Evolutionary conservation across 2,113 vertebrate species (phyloP), one percentile per base, ranked within the genome.

Genomic region (Scartelaos histophorus): DNA sequence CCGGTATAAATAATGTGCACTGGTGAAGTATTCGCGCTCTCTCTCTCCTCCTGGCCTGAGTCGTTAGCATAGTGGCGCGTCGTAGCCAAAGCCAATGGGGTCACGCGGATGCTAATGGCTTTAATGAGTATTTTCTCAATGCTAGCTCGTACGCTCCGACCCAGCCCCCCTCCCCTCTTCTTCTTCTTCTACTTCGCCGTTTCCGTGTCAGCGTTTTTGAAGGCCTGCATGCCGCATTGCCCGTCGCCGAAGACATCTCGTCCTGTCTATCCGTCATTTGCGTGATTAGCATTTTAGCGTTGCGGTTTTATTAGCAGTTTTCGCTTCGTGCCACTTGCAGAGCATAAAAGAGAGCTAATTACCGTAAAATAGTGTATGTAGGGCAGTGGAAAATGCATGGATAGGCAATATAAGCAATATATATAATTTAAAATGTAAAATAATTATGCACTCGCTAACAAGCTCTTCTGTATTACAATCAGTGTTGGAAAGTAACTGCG

Each of bases 141-240:
- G 71, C 76, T 54, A 10, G 51, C 51, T 54, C 73, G 76, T 35
- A 38, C 69, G 43, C 62, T 76, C 71, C 71, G 65, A 74, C 74
- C 57, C 22, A 3, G 73, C 43, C 65, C 46, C 62, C 22, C 29
- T 7, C 46, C 13, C 16, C 38, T 29, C 29, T 29, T 29, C 29
- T 29, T 29, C 29, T 29, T 29, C 4, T 29, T 29, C 29, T 29
- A 29, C 29, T 38, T 13, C 47, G 29, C 35, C 24, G 56, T 35
- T 72, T 68, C 80, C 71, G 81, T 71, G 79, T 89, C 90, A 89
- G 90, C 90, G 75, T 78, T 89, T 86, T 70, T 71, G 66, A 66
- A 29, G 29, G 29, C 22, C 57, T 57, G 29, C 57, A 46, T 78
- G 69, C 80, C 62, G 74, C 75, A 78, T 75, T 79, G 82, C 76